These are phyloP conservation scores for Zootoca vivipara DNA, from an alignment of 2,113 vertebrate genomes.

Conservation along the genomic window DNA sequence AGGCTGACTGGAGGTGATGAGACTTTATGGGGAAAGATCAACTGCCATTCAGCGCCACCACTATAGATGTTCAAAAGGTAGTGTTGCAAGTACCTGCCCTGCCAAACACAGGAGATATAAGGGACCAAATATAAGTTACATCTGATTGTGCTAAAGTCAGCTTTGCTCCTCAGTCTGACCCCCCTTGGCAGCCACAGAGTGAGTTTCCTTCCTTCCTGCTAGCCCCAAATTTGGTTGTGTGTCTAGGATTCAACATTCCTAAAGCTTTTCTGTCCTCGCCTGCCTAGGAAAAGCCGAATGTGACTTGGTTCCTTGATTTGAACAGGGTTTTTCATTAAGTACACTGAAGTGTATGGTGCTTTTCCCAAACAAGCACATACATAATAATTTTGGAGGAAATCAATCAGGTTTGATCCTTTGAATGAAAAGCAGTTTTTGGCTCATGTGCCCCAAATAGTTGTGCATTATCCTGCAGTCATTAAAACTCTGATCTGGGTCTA, in stretches of 20 bases:
- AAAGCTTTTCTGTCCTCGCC: not conserved
- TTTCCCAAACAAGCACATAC: not conserved
- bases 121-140: not conserved
- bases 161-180: not conserved
- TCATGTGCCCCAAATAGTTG: not conserved
- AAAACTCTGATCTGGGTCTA: constrained; percentile 11
- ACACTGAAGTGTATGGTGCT: not conserved
- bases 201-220: not conserved
- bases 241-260: not conserved
- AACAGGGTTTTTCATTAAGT: not conserved
- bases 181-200: not conserved
- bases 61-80: too few relatives aligned
- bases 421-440: not conserved
- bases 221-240: not conserved
- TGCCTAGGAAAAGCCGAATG: not conserved
- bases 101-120: too few relatives aligned
- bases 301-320: not conserved
- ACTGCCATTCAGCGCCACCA: too few relatives aligned
- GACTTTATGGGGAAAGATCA: too few relatives aligned
- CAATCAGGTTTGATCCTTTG: not conserved
- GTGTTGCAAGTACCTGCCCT: too few relatives aligned
- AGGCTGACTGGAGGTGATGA: too few relatives aligned
- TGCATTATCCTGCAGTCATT: not conserved
- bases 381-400: not conserved
- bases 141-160: not conserved